Base-by-base conservation (phyloP, 2,888 invertebrate species). In the Micropterix aruncella region DNA sequence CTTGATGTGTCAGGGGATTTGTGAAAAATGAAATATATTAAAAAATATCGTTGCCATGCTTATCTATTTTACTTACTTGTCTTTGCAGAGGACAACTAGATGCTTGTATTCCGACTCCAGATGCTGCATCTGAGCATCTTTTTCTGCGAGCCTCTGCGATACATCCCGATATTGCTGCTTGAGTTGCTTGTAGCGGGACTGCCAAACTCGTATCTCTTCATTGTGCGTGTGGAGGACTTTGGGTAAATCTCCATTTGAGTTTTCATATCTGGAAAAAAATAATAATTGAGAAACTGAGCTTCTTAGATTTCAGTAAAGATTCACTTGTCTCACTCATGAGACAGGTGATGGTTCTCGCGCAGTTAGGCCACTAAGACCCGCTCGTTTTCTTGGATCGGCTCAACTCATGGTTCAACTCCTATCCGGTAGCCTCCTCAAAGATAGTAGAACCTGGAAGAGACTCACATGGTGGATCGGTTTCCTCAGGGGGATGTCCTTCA, bases 161-260 rank as follows among this genome's bases (percentile, higher is more conserved):
- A 72, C 64, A 40, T 82, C 83, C 54, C 75, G 79, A 53, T 74
- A 71, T 50, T 75, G 74, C 44, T 65, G 64, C 53, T 78, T 80
- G 44, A 87, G 58, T 51, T 76, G 78, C 52, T 81, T 83, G 59
- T 75, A 79, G 57, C 77, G 80, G 38, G 74, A 68, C 54, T 81
- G 80, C 59, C 86, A 75, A 14, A 81, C 70, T 42, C 86, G 70
- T 44, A 85, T 66, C 62, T 89, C 88, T 57, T 88, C 88, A 48
- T 77, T 79, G 59, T 88, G 86, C 0, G 84, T 79, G 60, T 80
- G 79, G 37, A 89, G 65, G 2, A 84, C 70, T 56, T 81, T 77
- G 1, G 88, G 88, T 42, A 88, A 61, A 57, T 87, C 86, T 0
- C 86, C 86, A 55, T 81, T 82, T 2, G 80, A 77, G 19, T 80